Percentiles rank a stretch among this genome's conserved stretches.
These are phyloP conservation scores for Terebella lapidaria DNA, from an alignment of 2,888 invertebrate genomes.

Conservation along the genomic window DNA sequence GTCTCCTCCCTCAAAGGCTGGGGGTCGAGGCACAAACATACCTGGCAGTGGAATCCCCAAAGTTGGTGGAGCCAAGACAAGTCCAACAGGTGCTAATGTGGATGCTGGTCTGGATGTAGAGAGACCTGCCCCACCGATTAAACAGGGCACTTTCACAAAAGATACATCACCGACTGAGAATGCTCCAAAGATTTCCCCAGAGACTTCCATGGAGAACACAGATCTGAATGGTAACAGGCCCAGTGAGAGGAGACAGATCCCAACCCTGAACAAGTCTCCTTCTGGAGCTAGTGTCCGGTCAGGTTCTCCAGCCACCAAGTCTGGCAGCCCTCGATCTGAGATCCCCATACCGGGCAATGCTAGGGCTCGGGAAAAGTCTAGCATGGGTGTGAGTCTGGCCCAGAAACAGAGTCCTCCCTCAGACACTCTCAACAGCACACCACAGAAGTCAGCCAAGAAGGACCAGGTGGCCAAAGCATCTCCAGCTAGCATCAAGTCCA, in stretches of 20 bases:
- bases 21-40: not conserved
- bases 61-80: not conserved
- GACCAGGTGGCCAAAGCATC: not conserved
- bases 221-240: conserved; percentile 3
- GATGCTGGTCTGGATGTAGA: conserved; percentile 14
- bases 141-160: conserved; percentile 89
- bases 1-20: too few species aligned
- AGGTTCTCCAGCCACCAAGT: not conserved
- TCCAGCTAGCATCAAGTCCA: not conserved
- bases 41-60: not conserved
- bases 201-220: not conserved
- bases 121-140: conserved; percentile 55
- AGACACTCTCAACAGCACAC: not conserved
- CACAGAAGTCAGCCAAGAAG: not conserved
- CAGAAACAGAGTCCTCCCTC: not conserved
- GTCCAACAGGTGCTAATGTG: not conserved
- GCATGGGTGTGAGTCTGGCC: not conserved
- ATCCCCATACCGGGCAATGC: not conserved
- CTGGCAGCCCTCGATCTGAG: not conserved
- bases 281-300: not conserved
- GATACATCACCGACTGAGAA: conserved; percentile 56
- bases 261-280: not conserved
- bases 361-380: conserved; percentile 10
- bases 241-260: not conserved
- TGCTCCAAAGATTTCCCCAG: conserved; percentile 26